Evolutionary conservation across 1,140 invertebrate species (phyloP), one percentile per base, ranked within the genome.

Genomic region (Acromyrmex echinatior): DNA sequence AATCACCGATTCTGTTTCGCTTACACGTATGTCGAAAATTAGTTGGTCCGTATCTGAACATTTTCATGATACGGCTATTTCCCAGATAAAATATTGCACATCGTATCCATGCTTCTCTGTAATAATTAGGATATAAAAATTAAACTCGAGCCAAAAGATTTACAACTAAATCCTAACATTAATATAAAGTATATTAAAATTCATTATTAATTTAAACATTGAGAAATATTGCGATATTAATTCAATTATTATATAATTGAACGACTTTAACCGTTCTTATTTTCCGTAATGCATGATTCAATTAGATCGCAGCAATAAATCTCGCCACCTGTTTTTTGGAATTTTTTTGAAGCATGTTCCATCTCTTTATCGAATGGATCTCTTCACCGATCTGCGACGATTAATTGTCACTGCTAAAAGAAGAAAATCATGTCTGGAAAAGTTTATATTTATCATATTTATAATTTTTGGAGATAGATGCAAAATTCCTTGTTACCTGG

Each of bases 371-470:
- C 49, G 49, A 51, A 16, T 16, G 14, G 14, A 51, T 51, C 7
- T 76, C 16, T 31, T 49, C 53, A 65, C 86, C 45, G 16, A 25
- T 65, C 71, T 79, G 66, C 77, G 70, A 76, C 53, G 87, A 88
- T 88, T 87, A 82, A 88, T 87, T 70, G 77, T 87, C 68, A 39
- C 62, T 25, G 62, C 70, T 70, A 58, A 39, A 39, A 63, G 49
- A 58, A 68, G 66, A n/a, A 35, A 35, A 21, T 25, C 4, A 21
- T 71, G 9, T n/a, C 3, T 12, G 9, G 39, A 45, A 10, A 45
- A 45, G 39, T 45, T 45, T 45, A 45, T 45, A 45, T 45, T 45
- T 45, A 45, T 45, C 10, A 51, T 51, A 51, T 51, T 51, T 51
- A 51, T 10, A 66, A 66, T 66, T 31, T 58, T 51, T 53, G 21